Evolutionary conservation across 2,113 vertebrate genomes (phyloP).

Genomic region (Phodopus roborovskii): DNA sequence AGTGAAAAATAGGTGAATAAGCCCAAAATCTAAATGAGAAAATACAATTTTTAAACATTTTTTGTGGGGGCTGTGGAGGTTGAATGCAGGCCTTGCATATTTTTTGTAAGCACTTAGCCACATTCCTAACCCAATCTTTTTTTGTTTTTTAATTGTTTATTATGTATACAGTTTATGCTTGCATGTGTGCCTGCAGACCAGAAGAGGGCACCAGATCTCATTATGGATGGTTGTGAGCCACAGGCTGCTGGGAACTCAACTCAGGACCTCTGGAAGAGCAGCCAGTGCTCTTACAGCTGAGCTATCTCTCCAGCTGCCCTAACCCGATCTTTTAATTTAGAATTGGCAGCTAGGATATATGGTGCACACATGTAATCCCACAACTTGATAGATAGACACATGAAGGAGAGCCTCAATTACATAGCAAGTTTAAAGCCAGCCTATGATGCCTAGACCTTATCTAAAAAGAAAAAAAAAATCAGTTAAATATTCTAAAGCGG

Average conservation of each 20-base stretch:
- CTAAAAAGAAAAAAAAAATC: background rate
- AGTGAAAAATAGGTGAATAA: background rate
- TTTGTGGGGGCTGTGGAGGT: background rate
- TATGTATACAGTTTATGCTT: no score
- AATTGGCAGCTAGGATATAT: background rate
- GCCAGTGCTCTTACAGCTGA: no score
- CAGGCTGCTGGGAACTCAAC: no score
- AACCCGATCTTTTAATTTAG: background rate
- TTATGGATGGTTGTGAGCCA: no score
- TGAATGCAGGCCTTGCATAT: background rate
- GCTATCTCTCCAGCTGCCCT: no score
- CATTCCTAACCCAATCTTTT: background rate
- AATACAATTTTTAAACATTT: background rate
- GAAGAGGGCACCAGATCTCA: no score
- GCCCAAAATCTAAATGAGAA: background rate
- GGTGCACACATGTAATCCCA: background rate
- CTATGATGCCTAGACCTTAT: no score
- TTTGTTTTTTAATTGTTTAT: no score
- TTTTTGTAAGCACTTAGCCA: background rate
- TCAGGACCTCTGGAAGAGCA: no score
- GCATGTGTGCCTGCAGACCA: no score
- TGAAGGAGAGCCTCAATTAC: background rate
- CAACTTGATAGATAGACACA: background rate
- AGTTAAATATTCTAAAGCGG: background rate
- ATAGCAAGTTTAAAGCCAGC: background rate